These are phyloP conservation scores for Sinonovacula constricta DNA, from an alignment of 1,140 invertebrate genomes.

Conservation along the genomic window DNA sequence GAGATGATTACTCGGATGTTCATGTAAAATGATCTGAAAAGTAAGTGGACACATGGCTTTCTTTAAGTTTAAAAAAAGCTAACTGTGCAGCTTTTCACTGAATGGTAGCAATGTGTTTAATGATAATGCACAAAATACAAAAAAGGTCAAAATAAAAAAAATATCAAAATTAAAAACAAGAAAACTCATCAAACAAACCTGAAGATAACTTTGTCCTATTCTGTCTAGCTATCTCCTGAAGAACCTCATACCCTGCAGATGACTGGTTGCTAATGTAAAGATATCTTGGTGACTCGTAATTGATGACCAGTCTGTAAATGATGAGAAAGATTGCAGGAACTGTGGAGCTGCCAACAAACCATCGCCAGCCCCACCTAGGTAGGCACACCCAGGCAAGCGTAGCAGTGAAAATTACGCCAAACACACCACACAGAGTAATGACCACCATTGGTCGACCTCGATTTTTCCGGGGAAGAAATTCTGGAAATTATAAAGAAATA, in stretches of 20 bases:
- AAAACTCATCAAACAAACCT: too few species aligned
- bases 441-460: conserved; percentile 68
- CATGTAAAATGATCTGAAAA: too few species aligned
- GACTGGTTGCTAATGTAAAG: conserved; percentile 63
- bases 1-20: too few species aligned
- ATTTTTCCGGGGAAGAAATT: conserved; percentile 70
- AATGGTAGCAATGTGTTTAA: too few species aligned
- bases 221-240: conserved; percentile 62
- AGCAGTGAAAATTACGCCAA: conserved; percentile 67
- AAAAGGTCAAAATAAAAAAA: too few species aligned
- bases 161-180: too few species aligned
- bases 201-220: conserved; percentile 57
- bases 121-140: too few species aligned
- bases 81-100: too few species aligned
- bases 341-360: conserved; percentile 69
- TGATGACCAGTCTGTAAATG: conserved; percentile 54
- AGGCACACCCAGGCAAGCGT: conserved; percentile 69
- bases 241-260: conserved; percentile 56
- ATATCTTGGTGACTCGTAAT: conserved; percentile 69
- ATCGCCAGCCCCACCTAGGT: conserved; percentile 66
- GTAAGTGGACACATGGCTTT: too few species aligned
- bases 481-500: conserved; percentile 55
- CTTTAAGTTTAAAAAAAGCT: too few species aligned
- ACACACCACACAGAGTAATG: conserved; percentile 71
- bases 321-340: conserved; percentile 62